phyloP scores from a whole-genome alignment of 2,888 invertebrate species.

The Cyaniris semiargus region DNA sequence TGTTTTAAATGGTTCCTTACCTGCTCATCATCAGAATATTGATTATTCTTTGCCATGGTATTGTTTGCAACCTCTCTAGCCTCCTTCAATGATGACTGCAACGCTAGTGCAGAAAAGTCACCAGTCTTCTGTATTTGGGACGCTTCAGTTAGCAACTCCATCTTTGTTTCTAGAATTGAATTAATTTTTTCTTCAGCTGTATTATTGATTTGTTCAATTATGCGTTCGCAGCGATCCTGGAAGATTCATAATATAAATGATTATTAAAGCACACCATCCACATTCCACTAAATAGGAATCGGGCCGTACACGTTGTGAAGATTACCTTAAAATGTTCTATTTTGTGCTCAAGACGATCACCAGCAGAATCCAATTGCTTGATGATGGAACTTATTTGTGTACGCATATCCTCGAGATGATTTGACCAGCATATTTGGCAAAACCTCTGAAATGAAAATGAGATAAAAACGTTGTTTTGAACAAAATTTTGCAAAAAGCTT shows the following conservation, averaged over 20 bases:
- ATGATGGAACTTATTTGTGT: conserved; percentile 77
- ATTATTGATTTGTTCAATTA: conserved; percentile 74
- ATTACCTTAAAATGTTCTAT: conserved; percentile 78
- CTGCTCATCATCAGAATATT: conserved; percentile 66
- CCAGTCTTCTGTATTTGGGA: conserved; percentile 65
- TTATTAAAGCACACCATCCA: neutral
- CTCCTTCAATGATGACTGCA: conserved; percentile 68
- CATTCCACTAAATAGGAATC: neutral
- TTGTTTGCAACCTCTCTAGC: conserved; percentile 65
- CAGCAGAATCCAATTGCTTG: conserved; percentile 78
- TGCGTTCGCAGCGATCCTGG: conserved; percentile 76
- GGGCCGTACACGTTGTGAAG: neutral
- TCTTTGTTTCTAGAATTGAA: conserved; percentile 68
- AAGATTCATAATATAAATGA: conserved; percentile 21
- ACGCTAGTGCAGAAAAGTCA: conserved; percentile 67
- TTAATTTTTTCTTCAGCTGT: conserved; percentile 78
- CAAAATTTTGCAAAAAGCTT: too few relatives aligned
- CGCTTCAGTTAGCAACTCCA: conserved; percentile 66
- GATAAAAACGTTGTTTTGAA: neutral
- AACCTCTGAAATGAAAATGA: conserved; percentile 76
- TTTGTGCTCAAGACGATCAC: conserved; percentile 76
- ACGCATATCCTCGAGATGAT: conserved; percentile 81
- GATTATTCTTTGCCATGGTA: conserved; percentile 56
- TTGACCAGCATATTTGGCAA: conserved; percentile 81
- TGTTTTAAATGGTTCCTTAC: conserved; percentile 48